phyloP scores from a whole-genome alignment of 2,797 vertebrate species.

The Jordanella pulchra region DNA sequence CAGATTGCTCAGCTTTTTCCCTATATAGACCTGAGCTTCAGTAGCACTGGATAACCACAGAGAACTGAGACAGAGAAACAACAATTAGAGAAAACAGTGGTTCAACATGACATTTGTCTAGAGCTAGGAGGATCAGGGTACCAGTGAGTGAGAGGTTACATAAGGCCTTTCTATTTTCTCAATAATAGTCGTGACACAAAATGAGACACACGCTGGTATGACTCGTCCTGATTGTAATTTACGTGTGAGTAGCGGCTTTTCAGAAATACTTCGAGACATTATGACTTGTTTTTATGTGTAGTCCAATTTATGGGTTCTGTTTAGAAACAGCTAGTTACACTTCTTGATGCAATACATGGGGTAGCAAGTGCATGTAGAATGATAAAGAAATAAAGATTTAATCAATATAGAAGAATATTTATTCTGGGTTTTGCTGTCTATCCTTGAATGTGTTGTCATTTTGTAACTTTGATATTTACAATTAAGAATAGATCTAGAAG shows the following conservation, averaged over 20 bases:
- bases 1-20: constrained; percentile 68
- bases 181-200: constrained; percentile 32
- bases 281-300: constrained; percentile 24
- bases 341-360: constrained; percentile 11
- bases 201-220: constrained; percentile 34
- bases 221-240: constrained; percentile 25
- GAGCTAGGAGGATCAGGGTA: constrained; percentile 17
- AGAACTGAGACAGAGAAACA: constrained; percentile 44
- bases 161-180: constrained; percentile 32
- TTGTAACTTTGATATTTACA: background rate
- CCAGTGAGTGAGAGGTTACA: constrained; percentile 23
- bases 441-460: background rate
- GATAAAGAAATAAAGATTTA: background rate
- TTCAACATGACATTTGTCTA: constrained; percentile 41
- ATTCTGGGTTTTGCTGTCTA: background rate
- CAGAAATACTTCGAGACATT: background rate
- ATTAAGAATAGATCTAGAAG: background rate
- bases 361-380: constrained; percentile 6
- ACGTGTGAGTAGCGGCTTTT: constrained; percentile 27
- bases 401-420: background rate
- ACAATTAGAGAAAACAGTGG: constrained; percentile 51
- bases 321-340: constrained; percentile 12
- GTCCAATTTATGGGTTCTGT: constrained; percentile 9
- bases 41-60: constrained; percentile 40
- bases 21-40: constrained; percentile 52